Base-by-base conservation (phyloP, 1,140 invertebrate species). In the Melitaea cinxia region DNA sequence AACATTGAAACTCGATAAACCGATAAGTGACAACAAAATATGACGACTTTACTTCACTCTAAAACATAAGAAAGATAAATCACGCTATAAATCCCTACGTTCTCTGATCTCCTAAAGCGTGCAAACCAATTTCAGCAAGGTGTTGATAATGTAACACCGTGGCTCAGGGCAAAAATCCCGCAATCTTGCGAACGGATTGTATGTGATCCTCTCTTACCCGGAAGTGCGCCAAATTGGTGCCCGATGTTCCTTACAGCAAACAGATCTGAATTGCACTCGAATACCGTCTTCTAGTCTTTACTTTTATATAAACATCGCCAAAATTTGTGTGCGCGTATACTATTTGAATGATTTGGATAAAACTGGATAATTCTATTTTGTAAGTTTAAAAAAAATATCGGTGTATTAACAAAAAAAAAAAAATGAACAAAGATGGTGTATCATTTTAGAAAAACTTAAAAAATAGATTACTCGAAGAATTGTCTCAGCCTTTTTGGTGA, bases 121-220 rank as follows among this genome's bases (percentile, higher is more conserved):
- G 30, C 49, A 52, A 52, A 52, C 26, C 49, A 52, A 52, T 52
- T 52, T 52, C 24, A 7, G 49, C 5, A 28, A 52, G 26, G 49
- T 52, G 49, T 52, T 52, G 49, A 52, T 52, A 52, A 52, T 52
- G 21, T 50, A 50, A 50, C 47, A 26, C 47, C 47, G 49, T 52
- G 49, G 49, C 49, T 52, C 49, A 52, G 12, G 14, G 49, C n/a
- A 52, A 52, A 12, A 52, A 52, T 52, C 24, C 49, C 14, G 24
- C 49, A 52, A 52, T 52, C 49, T 52, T 52, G 49, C 24, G 23
- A 52, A 52, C 1, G 49, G 24, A 52, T 52, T 52, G 49, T 19
- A 28, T 1, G 23, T 52, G 49, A 52, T 52, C 49, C 49, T 17
- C 49, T 37, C 17, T 10, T 1, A 17, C 49, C 49, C 26, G 49